Base-by-base conservation (phyloP, 2,113 vertebrate genomes). In the Propithecus coquereli region DNA sequence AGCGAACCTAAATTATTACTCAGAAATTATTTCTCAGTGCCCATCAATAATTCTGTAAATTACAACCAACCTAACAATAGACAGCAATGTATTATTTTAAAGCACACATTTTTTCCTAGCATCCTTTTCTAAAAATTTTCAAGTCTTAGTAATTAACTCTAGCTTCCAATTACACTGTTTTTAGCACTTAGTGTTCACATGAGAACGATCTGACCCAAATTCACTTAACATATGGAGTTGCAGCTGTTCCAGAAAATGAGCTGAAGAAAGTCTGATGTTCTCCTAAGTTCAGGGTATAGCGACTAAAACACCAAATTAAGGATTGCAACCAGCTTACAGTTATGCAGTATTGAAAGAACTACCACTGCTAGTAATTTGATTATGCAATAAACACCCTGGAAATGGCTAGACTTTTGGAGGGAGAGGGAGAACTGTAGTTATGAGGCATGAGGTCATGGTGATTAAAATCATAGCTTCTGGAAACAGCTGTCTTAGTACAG, bases 101-200 rank as follows among this genome's bases (percentile, higher is more conserved):
- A 95, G 74, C 70, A 52, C 22, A 45, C 9, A 61, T 65, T 91
- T 89, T 82, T 16, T 6, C 50, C 76, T 54, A 84, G 70, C 14
- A 82, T 94, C 94, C 61, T 9, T 90, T 88, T 95, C 85, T 86
- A 96, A 96, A 97, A 81, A 47, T 34, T 85, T 94, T 96, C 76
- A 85, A 95, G 77, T 37, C 84, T 94, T 94, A 30, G 87, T 96
- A 95, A 98, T 97, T 96, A 97, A 92, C 76, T 97, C 57, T 59
- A 88, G 85, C 59, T 97, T 93, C 92, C 76, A 85, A 92, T 98
- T 91, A 87, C 8, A 73, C 92, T 66, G 71, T 81, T 94, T 94
- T 97, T 95, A 97, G 76, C 87, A 63, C 93, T 82, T 18, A 1
- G 57, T 50, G 54, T 82, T 96, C 95, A 77, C 52, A 59, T 37